These are phyloP conservation scores for Terebella lapidaria DNA, from an alignment of 2,888 invertebrate species.

Conservation along the genomic window DNA sequence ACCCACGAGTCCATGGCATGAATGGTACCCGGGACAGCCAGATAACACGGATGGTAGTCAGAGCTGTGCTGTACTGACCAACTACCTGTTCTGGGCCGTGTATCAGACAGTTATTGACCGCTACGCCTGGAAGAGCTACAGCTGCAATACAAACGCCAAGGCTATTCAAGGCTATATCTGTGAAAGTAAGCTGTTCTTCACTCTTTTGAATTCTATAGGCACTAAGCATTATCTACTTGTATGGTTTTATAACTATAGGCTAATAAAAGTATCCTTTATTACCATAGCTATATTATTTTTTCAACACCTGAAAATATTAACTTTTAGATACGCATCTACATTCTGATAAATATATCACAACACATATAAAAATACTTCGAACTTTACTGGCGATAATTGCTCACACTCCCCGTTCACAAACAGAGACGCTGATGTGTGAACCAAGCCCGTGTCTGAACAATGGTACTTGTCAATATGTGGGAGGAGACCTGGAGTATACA, in stretches of 20 bases:
- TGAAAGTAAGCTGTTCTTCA: conserved; percentile 21
- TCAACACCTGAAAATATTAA: too few relatives aligned
- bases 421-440: not conserved
- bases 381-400: too few relatives aligned
- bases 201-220: too few relatives aligned
- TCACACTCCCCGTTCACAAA: too few relatives aligned
- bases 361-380: too few relatives aligned
- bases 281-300: too few relatives aligned
- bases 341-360: too few relatives aligned
- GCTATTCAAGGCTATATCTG: conserved; percentile 24
- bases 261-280: too few relatives aligned
- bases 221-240: too few relatives aligned
- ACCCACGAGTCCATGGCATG: conserved; percentile 13
- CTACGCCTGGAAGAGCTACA: conserved; percentile 19
- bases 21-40: conserved; percentile 18
- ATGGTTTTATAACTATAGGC: too few relatives aligned
- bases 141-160: conserved; percentile 17
- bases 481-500: not conserved
- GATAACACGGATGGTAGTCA: conserved; percentile 5
- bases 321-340: too few relatives aligned
- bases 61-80: conserved; percentile 18
- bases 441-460: not conserved
- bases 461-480: not conserved
- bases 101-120: conserved; percentile 9
- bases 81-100: conserved; percentile 17